Percentiles rank a stretch among this genome's conserved stretches.
These are phyloP conservation scores for Sphenopsis melanotis DNA, from an alignment of 2,797 vertebrate genomes.

Conservation along the genomic window DNA sequence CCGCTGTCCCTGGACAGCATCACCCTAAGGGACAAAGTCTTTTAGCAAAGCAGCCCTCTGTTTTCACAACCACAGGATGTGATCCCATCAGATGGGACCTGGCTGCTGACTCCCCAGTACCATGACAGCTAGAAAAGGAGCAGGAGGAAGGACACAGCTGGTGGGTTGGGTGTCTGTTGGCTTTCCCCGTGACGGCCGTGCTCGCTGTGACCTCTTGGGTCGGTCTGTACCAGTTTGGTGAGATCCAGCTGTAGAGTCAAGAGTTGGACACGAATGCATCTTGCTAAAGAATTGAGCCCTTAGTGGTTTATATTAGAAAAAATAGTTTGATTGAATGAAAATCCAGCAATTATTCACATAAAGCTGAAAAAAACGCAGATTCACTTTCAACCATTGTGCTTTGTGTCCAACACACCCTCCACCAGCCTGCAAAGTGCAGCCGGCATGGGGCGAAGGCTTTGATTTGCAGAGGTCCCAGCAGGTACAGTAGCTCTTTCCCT, in stretches of 20 bases:
- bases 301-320: conserved; percentile 76
- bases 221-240: conserved; percentile 6
- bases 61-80: background rate
- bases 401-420: conserved; percentile 67
- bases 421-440: conserved; percentile 30
- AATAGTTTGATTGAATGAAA: conserved; percentile 67
- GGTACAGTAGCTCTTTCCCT: conserved; percentile 62
- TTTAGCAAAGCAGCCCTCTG: background rate
- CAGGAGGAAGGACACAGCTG: conserved; percentile 33
- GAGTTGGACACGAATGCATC: conserved; percentile 71
- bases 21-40: background rate
- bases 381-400: conserved; percentile 73
- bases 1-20: background rate
- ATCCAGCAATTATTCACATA: conserved; percentile 74
- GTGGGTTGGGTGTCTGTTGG: conserved; percentile 50
- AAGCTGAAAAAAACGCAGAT: conserved; percentile 52
- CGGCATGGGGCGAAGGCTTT: conserved; percentile 69
- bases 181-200: background rate
- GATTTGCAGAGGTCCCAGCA: conserved; percentile 67
- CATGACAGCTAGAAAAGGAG: background rate
- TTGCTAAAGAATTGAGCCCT: conserved; percentile 79
- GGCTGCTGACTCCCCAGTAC: background rate
- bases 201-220: background rate
- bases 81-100: background rate
- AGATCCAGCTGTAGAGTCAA: conserved; percentile 64